Base-by-base conservation (phyloP, 2,797 vertebrate genomes). In the Sylvia borin region DNA sequence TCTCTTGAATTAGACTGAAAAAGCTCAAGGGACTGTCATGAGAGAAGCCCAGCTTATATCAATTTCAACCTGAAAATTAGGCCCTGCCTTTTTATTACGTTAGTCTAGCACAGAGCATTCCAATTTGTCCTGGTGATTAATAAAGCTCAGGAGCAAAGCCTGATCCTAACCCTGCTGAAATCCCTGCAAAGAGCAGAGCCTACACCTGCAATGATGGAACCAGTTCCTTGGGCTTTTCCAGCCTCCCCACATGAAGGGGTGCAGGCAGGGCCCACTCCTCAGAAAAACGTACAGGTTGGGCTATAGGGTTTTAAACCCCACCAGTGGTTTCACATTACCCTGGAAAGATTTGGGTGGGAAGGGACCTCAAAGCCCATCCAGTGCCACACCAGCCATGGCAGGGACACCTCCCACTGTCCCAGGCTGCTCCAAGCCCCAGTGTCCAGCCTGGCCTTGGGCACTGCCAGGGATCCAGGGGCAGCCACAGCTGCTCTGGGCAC, bases 1-100 rank as follows among this genome's bases (percentile, higher is more conserved):
- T 32, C 75, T 67, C 83, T 92, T 83, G 45, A 93, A 93, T 95
- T 78, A 79, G 80, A 75, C 77, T 67, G 55, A 18, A 67, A 85
- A 85, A 83, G 38, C 76, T 81, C 51, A 54, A 67, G 72, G 21
- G 72, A 83, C 36, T 32, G 34, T 58, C 24, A n/a, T 20, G 31
- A 83, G 65, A 90, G 50, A 57, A 85, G 54, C 61, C 27, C n/a
- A 66, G 48, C 62, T 79, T 66, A 60, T 45, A 87, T 24, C 43
- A 42, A 67, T 67, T 85, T 36, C 27, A 79, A 45, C n/a, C 75
- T 58, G 38, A 79, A 85, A 95, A 87, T 90, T 13, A 82, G 65
- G 34, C 67, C 50, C 61, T 83, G 27, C 15, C 36, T 73, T 91
- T 79, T 60, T 10, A 31, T 57, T 92, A 51, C 65, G 29, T 75